phyloP scores from a whole-genome alignment of 64 coral and sea anemone species.

The Platygyra sinensis region DNA sequence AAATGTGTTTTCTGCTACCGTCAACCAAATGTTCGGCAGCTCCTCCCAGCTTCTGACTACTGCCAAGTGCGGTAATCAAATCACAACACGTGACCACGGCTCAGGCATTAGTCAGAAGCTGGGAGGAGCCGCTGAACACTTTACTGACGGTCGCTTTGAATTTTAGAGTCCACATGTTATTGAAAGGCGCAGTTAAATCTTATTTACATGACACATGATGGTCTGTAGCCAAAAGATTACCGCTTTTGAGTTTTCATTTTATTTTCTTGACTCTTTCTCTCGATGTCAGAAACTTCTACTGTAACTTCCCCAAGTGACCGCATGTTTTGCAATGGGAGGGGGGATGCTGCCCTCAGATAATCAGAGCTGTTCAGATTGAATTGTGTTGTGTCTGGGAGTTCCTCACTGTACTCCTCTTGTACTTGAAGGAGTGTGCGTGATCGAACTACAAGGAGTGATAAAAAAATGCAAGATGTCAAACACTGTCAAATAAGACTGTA shows the following conservation, averaged over 20 bases:
- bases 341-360: conserved; percentile 18
- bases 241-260: conserved; percentile 14
- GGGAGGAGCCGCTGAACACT: too few species aligned
- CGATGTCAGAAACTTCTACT: conserved; percentile 17
- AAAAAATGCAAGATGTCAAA: not conserved
- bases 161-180: too few species aligned
- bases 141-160: too few species aligned
- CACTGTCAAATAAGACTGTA: too few species aligned
- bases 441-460: conserved; percentile 45
- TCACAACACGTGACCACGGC: too few species aligned
- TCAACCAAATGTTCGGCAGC: too few species aligned
- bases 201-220: not conserved
- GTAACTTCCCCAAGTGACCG: conserved; percentile 11
- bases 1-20: too few species aligned
- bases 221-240: not conserved
- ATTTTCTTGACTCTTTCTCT: conserved; percentile 11
- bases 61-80: too few species aligned
- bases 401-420: conserved; percentile 46
- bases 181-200: not conserved
- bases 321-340: not conserved
- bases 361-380: conserved; percentile 50
- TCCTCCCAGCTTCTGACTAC: too few species aligned
- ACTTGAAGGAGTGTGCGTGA: conserved; percentile 74
- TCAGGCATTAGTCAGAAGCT: too few species aligned
- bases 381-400: not conserved